Conservation (phyloP, 1,140 invertebrate genomes). For the Callitettix versicolor region DNA sequence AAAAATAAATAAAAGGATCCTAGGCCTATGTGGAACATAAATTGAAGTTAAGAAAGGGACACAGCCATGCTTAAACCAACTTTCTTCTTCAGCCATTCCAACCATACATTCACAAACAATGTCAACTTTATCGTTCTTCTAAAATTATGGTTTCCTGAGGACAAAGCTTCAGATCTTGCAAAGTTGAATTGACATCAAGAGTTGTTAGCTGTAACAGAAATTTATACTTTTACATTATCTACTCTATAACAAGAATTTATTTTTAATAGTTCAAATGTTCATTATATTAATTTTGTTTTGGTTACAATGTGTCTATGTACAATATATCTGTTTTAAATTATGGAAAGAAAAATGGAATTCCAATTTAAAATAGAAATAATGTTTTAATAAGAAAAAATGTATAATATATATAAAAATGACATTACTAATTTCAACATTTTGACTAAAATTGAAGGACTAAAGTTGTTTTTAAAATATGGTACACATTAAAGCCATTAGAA, state of each 20-base stretch:
- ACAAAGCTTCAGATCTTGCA: constrained; percentile 72
- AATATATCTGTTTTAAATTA: not conserved
- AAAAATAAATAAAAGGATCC: too few relatives aligned
- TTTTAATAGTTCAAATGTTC: not conserved
- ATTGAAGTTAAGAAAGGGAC: not conserved
- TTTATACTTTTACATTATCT: not conserved
- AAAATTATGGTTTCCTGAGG: constrained; percentile 87
- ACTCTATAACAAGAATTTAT: not conserved
- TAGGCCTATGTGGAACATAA: too few relatives aligned
- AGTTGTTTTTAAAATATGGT: too few relatives aligned
- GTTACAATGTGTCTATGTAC: not conserved
- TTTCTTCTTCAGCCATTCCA: too few relatives aligned
- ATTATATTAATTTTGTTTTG: not conserved
- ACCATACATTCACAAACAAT: not conserved
- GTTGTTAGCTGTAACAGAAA: constrained; percentile 61
- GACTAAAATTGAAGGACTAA: too few relatives aligned
- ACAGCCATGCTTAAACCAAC: constrained; percentile 9
- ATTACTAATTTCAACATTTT: too few relatives aligned
- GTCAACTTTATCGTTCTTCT: constrained; percentile 66
- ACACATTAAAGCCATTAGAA: too few relatives aligned
- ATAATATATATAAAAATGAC: too few relatives aligned
- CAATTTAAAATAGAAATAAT: not conserved
- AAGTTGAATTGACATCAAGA: constrained; percentile 59
- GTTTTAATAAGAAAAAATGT: not conserved
- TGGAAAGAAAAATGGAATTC: not conserved